Conservation (phyloP, 2,113 vertebrate genomes). For the Periophthalmus modestus region DNA sequence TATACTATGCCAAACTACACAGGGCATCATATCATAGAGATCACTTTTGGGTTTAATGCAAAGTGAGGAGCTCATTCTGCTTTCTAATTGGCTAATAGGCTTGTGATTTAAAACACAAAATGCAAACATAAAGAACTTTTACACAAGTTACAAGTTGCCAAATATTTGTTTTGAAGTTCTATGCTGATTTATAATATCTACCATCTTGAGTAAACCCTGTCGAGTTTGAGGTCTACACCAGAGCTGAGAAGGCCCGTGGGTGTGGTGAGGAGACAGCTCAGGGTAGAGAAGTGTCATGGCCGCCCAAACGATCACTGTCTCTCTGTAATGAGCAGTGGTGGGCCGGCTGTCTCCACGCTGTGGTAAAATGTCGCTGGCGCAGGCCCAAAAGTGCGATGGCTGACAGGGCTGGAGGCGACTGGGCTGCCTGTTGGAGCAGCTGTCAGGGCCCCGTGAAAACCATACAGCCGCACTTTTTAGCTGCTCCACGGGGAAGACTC, state of each 20-base stretch:
- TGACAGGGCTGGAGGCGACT: constrained; percentile 52
- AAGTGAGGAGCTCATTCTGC: too few relatives aligned
- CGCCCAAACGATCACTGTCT: constrained; percentile 29
- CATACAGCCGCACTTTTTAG: constrained; percentile 28
- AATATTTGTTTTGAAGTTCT: neutral
- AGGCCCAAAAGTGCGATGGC: constrained; percentile 45
- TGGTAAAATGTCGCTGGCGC: constrained; percentile 43
- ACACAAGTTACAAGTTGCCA: too few relatives aligned
- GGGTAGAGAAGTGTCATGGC: constrained; percentile 41
- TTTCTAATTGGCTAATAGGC: too few relatives aligned
- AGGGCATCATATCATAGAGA: neutral
- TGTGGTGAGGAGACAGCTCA: neutral
- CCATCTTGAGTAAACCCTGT: neutral
- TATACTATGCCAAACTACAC: too few relatives aligned
- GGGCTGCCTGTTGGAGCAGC: constrained; percentile 55
- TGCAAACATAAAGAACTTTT: too few relatives aligned
- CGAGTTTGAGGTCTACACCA: neutral
- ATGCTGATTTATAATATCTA: neutral
- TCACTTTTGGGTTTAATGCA: neutral
- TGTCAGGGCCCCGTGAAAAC: constrained; percentile 30
- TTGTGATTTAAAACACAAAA: too few relatives aligned
- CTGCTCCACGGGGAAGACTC: constrained; percentile 15
- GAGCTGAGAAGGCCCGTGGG: neutral
- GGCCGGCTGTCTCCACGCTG: constrained; percentile 49
- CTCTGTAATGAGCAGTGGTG: constrained; percentile 58